Conservation (phyloP, 1,140 invertebrate species). For the Rhizoglyphus robini region DNA sequence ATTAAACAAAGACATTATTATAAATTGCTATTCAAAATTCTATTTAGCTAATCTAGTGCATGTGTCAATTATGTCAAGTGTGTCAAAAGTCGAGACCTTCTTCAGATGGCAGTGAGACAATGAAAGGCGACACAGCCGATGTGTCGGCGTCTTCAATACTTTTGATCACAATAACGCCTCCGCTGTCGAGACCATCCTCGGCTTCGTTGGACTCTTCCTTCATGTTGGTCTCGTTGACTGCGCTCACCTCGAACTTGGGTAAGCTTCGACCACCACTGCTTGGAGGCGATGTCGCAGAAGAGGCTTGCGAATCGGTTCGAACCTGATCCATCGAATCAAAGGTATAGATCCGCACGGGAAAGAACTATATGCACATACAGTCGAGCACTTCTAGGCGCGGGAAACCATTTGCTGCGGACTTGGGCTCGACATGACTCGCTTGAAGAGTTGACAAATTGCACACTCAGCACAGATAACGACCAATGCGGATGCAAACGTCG, state of each 20-base stretch:
- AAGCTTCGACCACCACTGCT: not conserved
- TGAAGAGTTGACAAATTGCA: too few species aligned
- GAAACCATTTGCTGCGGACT: too few species aligned
- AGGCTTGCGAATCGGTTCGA: not conserved
- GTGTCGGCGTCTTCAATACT: not conserved
- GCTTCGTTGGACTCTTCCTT: not conserved
- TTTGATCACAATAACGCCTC: conserved; percentile 3
- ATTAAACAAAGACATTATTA: too few species aligned
- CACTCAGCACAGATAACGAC: too few species aligned
- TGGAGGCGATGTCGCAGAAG: not conserved
- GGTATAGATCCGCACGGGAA: too few species aligned
- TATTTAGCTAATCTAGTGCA: too few species aligned
- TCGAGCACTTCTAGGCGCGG: too few species aligned
- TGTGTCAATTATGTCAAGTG: too few species aligned
- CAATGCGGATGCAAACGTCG: too few species aligned
- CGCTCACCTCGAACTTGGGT: conserved; percentile 10
- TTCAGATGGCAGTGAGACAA: conserved; percentile 18
- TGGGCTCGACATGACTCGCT: too few species aligned
- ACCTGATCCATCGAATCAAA: not conserved
- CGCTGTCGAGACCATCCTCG: not conserved
- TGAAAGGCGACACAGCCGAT: conserved; percentile 15
- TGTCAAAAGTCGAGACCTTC: conserved; percentile 14
- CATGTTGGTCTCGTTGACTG: not conserved
- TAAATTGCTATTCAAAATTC: too few species aligned
- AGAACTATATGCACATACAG: too few species aligned